Evolutionary conservation across 2,888 invertebrate genomes (phyloP), one percentile per base, ranked within the genome.

Genomic region (Synergus gifuensis): DNA sequence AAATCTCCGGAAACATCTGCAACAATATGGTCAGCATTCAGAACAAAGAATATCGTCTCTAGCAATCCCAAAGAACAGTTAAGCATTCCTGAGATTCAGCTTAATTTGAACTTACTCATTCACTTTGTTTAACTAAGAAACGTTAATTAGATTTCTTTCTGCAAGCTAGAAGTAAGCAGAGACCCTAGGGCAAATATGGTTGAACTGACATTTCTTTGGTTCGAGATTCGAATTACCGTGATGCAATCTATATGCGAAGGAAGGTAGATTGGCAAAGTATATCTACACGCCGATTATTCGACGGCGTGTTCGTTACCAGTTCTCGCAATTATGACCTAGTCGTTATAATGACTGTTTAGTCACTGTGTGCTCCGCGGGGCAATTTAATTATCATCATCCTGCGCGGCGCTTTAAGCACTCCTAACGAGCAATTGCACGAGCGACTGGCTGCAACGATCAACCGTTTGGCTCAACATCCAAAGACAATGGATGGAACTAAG

Each of bases 171-270:
- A 60, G 22, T 60, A 9, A 9, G 60, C 22, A 60, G 22, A 18
- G 60, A 60, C 22, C 22, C 49, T 0, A 11, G 60, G 11, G 7
- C 22, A 16, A 28, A 63, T 63, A 63, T 28, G 14, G 12, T 11
- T 63, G 22, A 40, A 42, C n/a, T n/a, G 4, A 36, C n/a, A 77
- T 49, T 63, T 42, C 64, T 42, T 82, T 79, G 69, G 77, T 79
- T 83, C 82, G 82, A 82, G 82, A 82, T 84, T 83, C 83, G 83
- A 86, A 89, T 90, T 88, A 89, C 89, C 88, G 42, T 85, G 88
- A 87, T 89, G 90, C 89, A 89, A 89, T 90, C 87, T 90, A 90
- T 90, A 90, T 90, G 89, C 89, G 90, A 90, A 90, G 89, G 88
- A 89, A 82, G 86, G 79, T 84, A 83, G 83, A 80, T 82, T 78